Base-by-base conservation (phyloP, 2,797 vertebrate genomes). In the Rhincodon typus region DNA sequence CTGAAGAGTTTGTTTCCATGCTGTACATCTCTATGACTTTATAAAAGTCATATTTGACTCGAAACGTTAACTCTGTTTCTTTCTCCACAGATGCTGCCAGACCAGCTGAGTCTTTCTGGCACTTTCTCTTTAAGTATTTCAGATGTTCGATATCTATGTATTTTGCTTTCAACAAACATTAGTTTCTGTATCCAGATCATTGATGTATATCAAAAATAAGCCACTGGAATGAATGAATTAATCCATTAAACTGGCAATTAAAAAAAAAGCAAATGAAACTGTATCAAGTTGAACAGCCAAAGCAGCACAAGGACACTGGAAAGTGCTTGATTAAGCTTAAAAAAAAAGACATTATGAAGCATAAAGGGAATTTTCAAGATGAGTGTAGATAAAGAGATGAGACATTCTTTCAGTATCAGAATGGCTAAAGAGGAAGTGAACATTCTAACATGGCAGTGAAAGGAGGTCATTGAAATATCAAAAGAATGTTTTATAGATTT, bases 341-440 rank as follows among this genome's bases (percentile, higher is more conserved):
- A 42, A 10, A 10, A 91, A 93, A n/a, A 3, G 66, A 27, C n/a
- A 69, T 93, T 93, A 8, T 69, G n/a, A 93, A 93, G 23, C 21
- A 12, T 93, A 23, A 25, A 42, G 34, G 25, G 21, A 23, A 67
- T 10, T 15, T 13, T 67, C 57, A 34, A 23, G n/a, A 93, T 93
- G n/a, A n/a, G 66, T 23, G 8, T 46, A 57, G 87, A 34, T 84
- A 93, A 42, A 42, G n/a, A 25, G 21, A 42, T 84, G 42, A 46
- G 23, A 25, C 42, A 42, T 93, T 66, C 34, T 42, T 93, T 67
- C 66, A 69, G 66, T 23, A 42, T 69, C 8, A 67, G 42, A 38
- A 42, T 66, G 38, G n/a, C n/a, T 93, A 93, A 69, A 25, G 90
- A 93, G 90, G 90, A 69, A 91, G 88, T 91, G 27, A 19, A 13